Evolutionary conservation across 2,113 vertebrate genomes (phyloP), one percentile per base, ranked within the genome.

Genomic region (Sander lucioperca): DNA sequence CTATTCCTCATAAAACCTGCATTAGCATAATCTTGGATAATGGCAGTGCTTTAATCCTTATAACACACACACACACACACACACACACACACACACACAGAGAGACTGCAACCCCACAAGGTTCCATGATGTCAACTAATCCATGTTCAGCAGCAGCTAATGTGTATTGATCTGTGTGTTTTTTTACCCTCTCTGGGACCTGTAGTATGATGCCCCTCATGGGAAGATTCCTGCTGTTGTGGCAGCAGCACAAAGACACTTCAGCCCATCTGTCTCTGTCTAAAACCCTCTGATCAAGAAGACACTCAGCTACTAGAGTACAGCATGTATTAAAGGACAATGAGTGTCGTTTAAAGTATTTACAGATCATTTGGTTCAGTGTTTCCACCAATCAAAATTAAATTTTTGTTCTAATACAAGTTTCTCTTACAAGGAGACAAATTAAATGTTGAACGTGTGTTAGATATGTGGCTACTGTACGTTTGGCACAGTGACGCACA

Each of bases 81-180:
- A 73, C 50, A 70, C 57, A 70, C 66, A 63, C 56, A 62, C 23
- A 48, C 75, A 59, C 84, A 79, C 50, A 72, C 48, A 15, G 19
- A 10, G 15, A 36, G 21, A 48, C 68, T 39, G 39, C 36, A 51
- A 64, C 59, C 74, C 69, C 69, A 79, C 62, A 54, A 80, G 81
- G 80, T 81, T 80, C 59, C 82, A 70, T 76, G 63, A 82, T 82
- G 85, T 87, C 85, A 82, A 58, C 88, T 79, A 89, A 92, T 89
- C 85, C 74, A 74, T 86, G 80, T 85, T 86, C 57, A 64, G 79
- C 56, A 58, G 77, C 83, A 74, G 85, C 85, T 94, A 94, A 94
- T 94, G 93, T 61, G 75, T 93, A 93, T 94, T 88, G 93, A 94
- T 94, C 91, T 67, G 7, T 67, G 10, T n/a, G 54, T 70, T 91